A percentile compares a stretch with the other conserved stretches of the same genome.
phyloP scores from a whole-genome alignment of 2,888 invertebrate species.

The Dysmachus trigonus region DNA sequence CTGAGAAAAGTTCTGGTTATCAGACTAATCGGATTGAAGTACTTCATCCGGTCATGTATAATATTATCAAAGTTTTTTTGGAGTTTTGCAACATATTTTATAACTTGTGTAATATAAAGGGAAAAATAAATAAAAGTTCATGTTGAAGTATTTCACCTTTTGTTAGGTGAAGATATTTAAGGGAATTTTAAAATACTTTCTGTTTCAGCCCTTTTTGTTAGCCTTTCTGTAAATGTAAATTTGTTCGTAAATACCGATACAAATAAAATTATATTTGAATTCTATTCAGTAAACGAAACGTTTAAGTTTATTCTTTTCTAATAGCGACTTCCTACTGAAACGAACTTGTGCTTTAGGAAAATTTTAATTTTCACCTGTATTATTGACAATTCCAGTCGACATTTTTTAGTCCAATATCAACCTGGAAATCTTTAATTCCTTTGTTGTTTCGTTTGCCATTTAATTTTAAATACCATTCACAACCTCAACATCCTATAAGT shows the following conservation, averaged over 20 bases:
- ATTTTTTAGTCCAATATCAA: too few species aligned
- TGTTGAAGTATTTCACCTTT: too few species aligned
- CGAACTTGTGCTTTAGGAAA: not conserved
- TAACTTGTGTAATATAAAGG: not conserved
- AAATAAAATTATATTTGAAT: too few species aligned
- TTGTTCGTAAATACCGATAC: not conserved
- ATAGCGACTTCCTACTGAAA: too few species aligned
- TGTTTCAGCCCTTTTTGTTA: not conserved
- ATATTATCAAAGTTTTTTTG: not conserved
- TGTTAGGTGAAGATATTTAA: too few species aligned
- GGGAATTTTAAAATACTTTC: too few species aligned
- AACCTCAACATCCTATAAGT: too few species aligned
- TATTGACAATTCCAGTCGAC: too few species aligned
- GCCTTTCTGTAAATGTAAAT: not conserved
- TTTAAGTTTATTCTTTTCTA: too few species aligned
- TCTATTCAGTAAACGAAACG: not conserved
- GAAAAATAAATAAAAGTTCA: not conserved
- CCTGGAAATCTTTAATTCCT: too few species aligned
- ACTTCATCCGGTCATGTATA: not conserved
- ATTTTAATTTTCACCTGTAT: not conserved
- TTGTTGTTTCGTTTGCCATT: too few species aligned
- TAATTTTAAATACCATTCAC: too few species aligned
- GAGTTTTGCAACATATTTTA: not conserved
- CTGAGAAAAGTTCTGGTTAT: not conserved
- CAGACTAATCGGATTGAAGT: not conserved